Base-by-base conservation (phyloP, 1,140 invertebrate species). In the Bombus superbus region DNA sequence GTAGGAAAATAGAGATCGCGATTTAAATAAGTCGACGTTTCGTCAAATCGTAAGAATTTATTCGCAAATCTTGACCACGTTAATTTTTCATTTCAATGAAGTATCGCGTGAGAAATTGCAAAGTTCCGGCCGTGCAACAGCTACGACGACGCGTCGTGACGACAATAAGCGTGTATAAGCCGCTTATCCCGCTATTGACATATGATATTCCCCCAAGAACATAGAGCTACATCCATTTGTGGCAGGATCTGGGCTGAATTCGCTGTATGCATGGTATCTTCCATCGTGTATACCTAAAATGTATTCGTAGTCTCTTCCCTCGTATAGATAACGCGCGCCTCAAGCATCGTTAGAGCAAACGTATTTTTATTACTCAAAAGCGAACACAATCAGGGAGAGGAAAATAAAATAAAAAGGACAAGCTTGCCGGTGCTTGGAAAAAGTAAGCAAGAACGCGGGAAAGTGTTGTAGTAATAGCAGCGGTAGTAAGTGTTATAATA, bases 151-250 rank as follows among this genome's bases (percentile, higher is more conserved):
- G 68, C 84, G 28, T 18, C 18, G 83, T 76, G 84, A 81, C 74
- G 57, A 85, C 88, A 81, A 87, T 80, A 85, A 81, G 76, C 35
- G 38, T 18, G 15, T 44, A 53, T 84, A 89, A 89, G 88, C 88
- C 76, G 88, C 88, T 89, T 89, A 89, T 84, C 47, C 73, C n/a
- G 82, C 86, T 87, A 89, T 89, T 89, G 88, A 88, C 88, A 89
- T 85, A 85, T 81, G 83, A 88, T 89, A 88, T 89, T 85, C 88
- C 74, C 74, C 66, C 69, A 75, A 83, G 85, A 86, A 86, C 82
- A 81, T 85, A 89, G 81, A 83, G 59, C 62, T 85, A 81, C 76
- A 89, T 89, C 64, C 86, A 89, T 85, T 84, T 85, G 86, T 44
- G 81, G 76, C 38, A 35, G 69, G 82, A 86, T 88, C 78, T 44